These are phyloP conservation scores for Subanguina moxae DNA, from an alignment of 1,140 invertebrate species.

Conservation along the genomic window DNA sequence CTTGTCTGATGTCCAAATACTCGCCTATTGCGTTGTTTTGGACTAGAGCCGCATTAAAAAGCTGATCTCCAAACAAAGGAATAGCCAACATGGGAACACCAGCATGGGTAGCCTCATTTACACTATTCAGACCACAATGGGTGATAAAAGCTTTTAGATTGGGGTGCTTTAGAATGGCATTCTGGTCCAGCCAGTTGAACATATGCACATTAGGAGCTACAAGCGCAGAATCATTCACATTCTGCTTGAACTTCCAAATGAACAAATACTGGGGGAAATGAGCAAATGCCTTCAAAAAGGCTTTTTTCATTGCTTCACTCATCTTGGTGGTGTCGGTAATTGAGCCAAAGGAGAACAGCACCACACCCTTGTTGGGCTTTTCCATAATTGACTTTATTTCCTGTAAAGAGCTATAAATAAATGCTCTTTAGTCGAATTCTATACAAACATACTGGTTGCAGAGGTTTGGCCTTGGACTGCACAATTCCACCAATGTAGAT, in stretches of 20 bases:
- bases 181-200: conserved; percentile 69
- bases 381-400: conserved; percentile 23
- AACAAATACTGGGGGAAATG: conserved; percentile 43
- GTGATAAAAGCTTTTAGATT: conserved; percentile 69
- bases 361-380: conserved; percentile 21
- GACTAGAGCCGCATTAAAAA: conserved; percentile 60
- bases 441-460: neutral
- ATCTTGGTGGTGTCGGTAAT: conserved; percentile 36
- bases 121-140: conserved; percentile 68
- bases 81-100: conserved; percentile 68
- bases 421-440: no score
- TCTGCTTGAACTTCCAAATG: conserved; percentile 42
- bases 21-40: conserved; percentile 49
- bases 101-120: conserved; percentile 66
- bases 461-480: neutral
- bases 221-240: conserved; percentile 25
- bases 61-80: conserved; percentile 68
- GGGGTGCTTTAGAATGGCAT: conserved; percentile 66
- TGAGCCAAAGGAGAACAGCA: conserved; percentile 41
- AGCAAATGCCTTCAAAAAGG: conserved; percentile 37
- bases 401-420: conserved; percentile 13
- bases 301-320: conserved; percentile 13
- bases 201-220: conserved; percentile 53
- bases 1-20: conserved; percentile 39
- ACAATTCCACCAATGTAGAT: conserved; percentile 45